Conservation (phyloP, 2,888 invertebrate genomes). For the Chymomyza procnemis region DNA sequence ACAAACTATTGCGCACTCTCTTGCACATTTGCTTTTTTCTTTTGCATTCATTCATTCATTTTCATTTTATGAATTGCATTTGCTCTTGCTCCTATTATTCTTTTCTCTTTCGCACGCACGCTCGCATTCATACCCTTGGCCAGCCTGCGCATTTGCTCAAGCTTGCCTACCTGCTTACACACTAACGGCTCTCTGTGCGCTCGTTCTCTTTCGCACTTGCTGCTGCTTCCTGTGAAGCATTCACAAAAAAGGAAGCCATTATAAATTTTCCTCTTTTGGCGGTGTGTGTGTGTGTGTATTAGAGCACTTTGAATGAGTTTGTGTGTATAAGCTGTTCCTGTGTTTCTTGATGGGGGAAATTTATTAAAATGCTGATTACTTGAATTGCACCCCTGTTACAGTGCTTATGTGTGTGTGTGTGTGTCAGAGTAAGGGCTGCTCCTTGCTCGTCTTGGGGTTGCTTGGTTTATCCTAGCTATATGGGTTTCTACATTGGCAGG, state of each 20-base stretch:
- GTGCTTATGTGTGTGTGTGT: background rate
- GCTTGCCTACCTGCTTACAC: slow-evolving; percentile 15
- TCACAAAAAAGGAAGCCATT: slow-evolving; percentile 57
- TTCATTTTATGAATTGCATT: slow-evolving; percentile 65
- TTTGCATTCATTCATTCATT: slow-evolving; percentile 47
- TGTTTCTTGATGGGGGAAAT: slow-evolving; percentile 20
- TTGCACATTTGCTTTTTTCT: slow-evolving; percentile 21
- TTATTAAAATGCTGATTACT: slow-evolving; percentile 62
- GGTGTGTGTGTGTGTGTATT: background rate
- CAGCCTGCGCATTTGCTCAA: slow-evolving; percentile 33
- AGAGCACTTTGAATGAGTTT: background rate
- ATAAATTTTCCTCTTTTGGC: slow-evolving; percentile 39
- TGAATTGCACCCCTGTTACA: slow-evolving; percentile 8
- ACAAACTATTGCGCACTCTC: background rate
- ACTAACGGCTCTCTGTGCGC: background rate
- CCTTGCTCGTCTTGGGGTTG: background rate
- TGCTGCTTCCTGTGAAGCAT: background rate
- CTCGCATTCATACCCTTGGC: slow-evolving; percentile 42
- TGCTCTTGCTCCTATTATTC: slow-evolving; percentile 27
- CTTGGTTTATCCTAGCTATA: background rate
- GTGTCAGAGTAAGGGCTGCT: background rate
- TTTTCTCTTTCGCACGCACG: slow-evolving; percentile 31
- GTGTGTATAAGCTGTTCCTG: slow-evolving; percentile 6
- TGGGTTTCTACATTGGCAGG: slow-evolving; percentile 15
- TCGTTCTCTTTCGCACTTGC: slow-evolving; percentile 12